Evolutionary conservation across 2,888 invertebrate species (phyloP).

Genomic region (Orthonychiurus folsomi): DNA sequence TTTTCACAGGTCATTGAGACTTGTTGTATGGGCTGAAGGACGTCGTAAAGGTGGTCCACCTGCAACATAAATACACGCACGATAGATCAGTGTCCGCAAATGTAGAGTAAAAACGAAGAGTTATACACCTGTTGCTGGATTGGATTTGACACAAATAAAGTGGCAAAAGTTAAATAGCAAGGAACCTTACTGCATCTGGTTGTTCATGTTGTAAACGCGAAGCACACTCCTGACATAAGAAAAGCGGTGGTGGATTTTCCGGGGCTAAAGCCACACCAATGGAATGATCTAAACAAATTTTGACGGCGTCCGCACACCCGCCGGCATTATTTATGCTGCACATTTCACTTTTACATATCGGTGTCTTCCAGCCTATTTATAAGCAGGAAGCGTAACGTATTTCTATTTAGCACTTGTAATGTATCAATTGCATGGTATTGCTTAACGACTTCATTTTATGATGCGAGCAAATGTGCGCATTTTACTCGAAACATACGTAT

Average conservation of each 20-base stretch:
- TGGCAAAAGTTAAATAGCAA: too few species aligned
- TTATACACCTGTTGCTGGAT: too few species aligned
- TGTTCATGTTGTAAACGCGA: slow-evolving; percentile 75
- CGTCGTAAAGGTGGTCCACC: slow-evolving; percentile 77
- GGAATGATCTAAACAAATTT: slow-evolving; percentile 89
- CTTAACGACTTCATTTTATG: background rate
- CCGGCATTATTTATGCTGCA: slow-evolving; percentile 64
- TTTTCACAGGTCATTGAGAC: slow-evolving; percentile 93
- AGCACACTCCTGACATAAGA: slow-evolving; percentile 91
- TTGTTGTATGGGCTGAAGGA: slow-evolving; percentile 85
- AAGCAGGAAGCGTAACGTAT: background rate
- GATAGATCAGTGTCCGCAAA: too few species aligned
- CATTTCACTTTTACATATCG: slow-evolving; percentile 76
- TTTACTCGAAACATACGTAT: too few species aligned
- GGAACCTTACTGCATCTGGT: slow-evolving; percentile 65
- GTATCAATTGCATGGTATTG: background rate
- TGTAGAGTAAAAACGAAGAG: too few species aligned
- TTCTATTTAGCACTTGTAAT: background rate
- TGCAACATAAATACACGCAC: too few species aligned
- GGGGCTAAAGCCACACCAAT: slow-evolving; percentile 73
- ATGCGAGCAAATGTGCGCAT: background rate
- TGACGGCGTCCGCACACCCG: slow-evolving; percentile 74
- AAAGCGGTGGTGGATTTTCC: slow-evolving; percentile 86
- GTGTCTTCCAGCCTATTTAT: slow-evolving; percentile 47
- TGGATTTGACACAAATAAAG: too few species aligned